Evolutionary conservation across 2,888 invertebrate species (phyloP).

Genomic region (Chaitophorus viminalis): DNA sequence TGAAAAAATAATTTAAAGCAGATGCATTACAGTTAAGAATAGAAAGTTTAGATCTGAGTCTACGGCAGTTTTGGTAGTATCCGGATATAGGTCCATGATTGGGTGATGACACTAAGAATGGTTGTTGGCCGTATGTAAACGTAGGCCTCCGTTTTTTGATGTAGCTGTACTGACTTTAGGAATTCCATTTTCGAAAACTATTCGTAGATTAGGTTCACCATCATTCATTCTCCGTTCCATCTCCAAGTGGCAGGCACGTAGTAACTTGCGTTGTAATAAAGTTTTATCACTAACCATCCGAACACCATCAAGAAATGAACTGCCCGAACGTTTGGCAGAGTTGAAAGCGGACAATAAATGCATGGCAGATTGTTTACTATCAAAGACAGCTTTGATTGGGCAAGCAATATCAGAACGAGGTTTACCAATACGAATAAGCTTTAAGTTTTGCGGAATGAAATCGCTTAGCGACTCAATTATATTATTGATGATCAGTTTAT

Average conservation of each 20-base stretch:
- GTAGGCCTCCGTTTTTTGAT: constrained; percentile 12
- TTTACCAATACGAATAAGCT: constrained; percentile 27
- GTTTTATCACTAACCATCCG: constrained; percentile 28
- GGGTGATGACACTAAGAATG: background rate
- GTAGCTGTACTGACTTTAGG: background rate
- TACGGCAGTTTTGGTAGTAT: background rate
- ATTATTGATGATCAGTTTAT: background rate
- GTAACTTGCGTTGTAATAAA: background rate
- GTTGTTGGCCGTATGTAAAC: background rate
- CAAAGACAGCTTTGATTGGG: constrained; percentile 8
- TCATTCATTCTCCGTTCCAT: background rate
- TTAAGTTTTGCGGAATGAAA: background rate
- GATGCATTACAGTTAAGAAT: constrained; percentile 19
- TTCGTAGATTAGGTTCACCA: background rate
- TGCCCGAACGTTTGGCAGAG: background rate
- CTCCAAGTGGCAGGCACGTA: background rate
- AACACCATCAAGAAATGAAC: constrained; percentile 22
- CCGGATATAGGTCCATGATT: background rate
- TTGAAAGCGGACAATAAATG: background rate
- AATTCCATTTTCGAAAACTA: background rate
- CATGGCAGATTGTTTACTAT: background rate
- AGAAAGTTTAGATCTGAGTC: constrained; percentile 1
- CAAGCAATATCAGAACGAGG: background rate
- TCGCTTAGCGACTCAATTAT: background rate
- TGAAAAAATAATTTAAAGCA: background rate